Conservation (phyloP, 2,797 vertebrate genomes). For the Phyllotis vaccarum region DNA sequence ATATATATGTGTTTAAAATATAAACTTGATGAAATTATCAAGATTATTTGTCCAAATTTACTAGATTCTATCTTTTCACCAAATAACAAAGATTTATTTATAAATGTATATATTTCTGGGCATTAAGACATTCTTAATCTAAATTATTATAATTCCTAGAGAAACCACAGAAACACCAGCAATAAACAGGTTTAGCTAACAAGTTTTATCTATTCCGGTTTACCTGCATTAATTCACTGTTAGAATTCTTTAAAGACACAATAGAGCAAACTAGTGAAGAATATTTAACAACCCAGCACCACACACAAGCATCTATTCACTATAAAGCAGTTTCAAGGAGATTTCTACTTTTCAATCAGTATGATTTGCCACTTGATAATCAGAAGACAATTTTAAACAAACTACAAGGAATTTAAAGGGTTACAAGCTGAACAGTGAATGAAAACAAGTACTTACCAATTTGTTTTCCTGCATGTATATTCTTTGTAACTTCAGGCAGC, state of each 20-base stretch:
- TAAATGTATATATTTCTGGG: not conserved
- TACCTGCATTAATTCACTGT: not conserved
- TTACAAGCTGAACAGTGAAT: not conserved
- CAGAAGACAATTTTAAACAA: constrained; percentile 65
- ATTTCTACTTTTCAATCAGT: constrained; percentile 31
- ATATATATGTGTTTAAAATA: constrained; percentile 51
- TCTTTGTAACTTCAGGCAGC: constrained; percentile 96
- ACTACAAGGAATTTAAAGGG: constrained; percentile 29
- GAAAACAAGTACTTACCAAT: constrained; percentile 92
- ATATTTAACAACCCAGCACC: constrained; percentile 20
- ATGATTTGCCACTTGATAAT: constrained; percentile 14
- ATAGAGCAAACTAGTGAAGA: not conserved
- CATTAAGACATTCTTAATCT: constrained; percentile 38
- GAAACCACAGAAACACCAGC: not conserved
- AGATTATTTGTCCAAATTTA: constrained; percentile 42
- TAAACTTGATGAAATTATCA: constrained; percentile 38
- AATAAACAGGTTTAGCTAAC: not conserved
- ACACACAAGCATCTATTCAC: not conserved
- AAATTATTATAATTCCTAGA: constrained; percentile 37
- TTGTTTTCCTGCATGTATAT: constrained; percentile 99
- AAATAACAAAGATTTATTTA: constrained; percentile 52
- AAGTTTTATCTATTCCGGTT: constrained; percentile 47
- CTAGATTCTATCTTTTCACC: not conserved
- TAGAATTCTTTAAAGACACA: not conserved
- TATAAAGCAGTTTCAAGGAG: constrained; percentile 24